Conservation (phyloP, 1,140 invertebrate species). For the Caenorhabditis tropicalis region DNA sequence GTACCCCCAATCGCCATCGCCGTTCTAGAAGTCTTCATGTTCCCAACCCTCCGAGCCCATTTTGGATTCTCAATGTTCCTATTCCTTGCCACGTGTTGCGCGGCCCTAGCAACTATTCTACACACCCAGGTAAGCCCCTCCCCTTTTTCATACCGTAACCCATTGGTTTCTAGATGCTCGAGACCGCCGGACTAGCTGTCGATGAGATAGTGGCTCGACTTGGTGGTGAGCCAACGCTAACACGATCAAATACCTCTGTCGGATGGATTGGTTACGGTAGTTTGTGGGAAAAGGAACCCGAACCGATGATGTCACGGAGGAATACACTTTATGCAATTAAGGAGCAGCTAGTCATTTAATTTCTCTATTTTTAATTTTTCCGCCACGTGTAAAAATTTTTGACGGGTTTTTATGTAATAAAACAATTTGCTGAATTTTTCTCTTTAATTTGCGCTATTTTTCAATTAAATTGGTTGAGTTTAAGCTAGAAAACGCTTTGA, state of each 20-base stretch:
- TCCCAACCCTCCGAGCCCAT: conserved; percentile 18
- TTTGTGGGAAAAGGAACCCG: neutral
- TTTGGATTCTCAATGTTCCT: conserved; percentile 45
- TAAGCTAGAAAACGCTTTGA: too few species aligned
- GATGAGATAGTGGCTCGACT: neutral
- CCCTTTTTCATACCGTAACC: too few species aligned
- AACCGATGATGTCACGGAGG: neutral
- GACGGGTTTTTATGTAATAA: neutral
- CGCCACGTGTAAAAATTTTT: neutral
- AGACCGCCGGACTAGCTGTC: conserved; percentile 7
- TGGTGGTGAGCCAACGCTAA: neutral
- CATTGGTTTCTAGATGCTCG: neutral
- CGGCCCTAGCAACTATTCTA: conserved; percentile 12
- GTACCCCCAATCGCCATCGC: conserved; percentile 49
- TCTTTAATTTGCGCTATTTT: too few species aligned
- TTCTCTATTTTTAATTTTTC: neutral
- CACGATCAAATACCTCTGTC: neutral
- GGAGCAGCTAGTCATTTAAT: neutral
- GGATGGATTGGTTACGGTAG: neutral
- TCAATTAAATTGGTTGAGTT: too few species aligned
- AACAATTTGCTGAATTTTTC: too few species aligned
- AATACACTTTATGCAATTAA: neutral
- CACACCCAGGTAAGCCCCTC: neutral
- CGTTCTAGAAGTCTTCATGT: conserved; percentile 43
- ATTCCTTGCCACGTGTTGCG: conserved; percentile 20